These are phyloP conservation scores for Heliconius eleuchia DNA, from an alignment of 1,140 invertebrate species.

Conservation along the genomic window DNA sequence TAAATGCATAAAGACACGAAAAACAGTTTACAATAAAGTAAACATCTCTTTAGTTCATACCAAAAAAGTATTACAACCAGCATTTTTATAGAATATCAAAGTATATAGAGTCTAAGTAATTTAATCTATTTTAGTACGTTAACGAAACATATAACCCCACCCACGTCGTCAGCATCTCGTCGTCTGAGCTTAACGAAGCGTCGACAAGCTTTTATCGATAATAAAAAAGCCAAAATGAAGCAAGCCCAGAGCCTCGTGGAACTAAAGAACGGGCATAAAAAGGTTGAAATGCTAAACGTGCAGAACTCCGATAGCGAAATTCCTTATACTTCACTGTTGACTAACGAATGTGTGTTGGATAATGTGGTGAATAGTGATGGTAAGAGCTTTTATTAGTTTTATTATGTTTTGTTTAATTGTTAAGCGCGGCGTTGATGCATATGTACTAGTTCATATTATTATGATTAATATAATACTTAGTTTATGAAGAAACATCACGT, in stretches of 20 bases:
- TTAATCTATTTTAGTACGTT: slow-evolving; percentile 59
- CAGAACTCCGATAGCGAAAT: slow-evolving; percentile 74
- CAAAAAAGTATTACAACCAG: too few relatives aligned
- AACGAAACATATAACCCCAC: slow-evolving; percentile 80
- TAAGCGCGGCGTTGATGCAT: too few relatives aligned
- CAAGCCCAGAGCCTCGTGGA: slow-evolving; percentile 69
- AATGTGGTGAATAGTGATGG: slow-evolving; percentile 66
- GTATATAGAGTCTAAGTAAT: too few relatives aligned
- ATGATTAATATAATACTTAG: too few relatives aligned
- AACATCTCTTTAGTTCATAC: too few relatives aligned
- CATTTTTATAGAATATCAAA: too few relatives aligned
- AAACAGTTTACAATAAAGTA: too few relatives aligned
- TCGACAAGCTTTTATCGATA: slow-evolving; percentile 62
- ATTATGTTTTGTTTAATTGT: too few relatives aligned
- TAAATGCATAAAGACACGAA: too few relatives aligned
- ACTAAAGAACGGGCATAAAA: slow-evolving; percentile 64
- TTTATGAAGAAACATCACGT: too few relatives aligned
- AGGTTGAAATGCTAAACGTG: slow-evolving; percentile 52
- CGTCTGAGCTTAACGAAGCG: slow-evolving; percentile 54
- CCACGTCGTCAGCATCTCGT: slow-evolving; percentile 58
- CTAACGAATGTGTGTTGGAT: slow-evolving; percentile 62
- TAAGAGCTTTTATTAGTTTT: slow-evolving; percentile 27
- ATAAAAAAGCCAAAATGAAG: slow-evolving; percentile 72
- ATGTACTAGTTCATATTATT: too few relatives aligned
- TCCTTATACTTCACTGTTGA: slow-evolving; percentile 72